phyloP scores from a whole-genome alignment of 1,140 invertebrate genomes.

The Acyrthosiphon pisum region DNA sequence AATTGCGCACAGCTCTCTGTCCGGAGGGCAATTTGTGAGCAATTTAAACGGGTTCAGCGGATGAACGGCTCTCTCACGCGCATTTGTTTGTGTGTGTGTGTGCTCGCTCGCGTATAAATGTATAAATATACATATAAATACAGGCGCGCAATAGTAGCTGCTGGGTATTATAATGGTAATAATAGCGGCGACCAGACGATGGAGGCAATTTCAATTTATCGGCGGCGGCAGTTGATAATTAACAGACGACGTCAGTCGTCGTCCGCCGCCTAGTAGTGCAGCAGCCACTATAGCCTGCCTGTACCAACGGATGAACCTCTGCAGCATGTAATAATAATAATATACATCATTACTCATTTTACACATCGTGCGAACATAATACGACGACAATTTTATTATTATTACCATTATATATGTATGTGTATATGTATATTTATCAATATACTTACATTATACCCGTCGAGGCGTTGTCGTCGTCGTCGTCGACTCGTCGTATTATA shows the following conservation, averaged over 20 bases:
- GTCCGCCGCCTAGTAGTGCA: neutral
- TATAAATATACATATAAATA: slow-evolving; percentile 38
- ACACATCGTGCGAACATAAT: neutral
- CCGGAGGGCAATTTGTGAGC: slow-evolving; percentile 47
- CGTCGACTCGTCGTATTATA: neutral
- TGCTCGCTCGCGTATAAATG: neutral
- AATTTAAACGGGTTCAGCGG: slow-evolving; percentile 46
- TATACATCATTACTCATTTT: slow-evolving; percentile 10
- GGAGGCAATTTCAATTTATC: slow-evolving; percentile 49
- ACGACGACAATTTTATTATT: neutral
- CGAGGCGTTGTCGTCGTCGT: neutral
- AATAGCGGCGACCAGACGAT: slow-evolving; percentile 22
- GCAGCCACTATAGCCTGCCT: neutral
- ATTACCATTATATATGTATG: neutral
- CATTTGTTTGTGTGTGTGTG: neutral
- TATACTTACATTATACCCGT: neutral
- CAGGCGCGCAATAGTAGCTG: slow-evolving; percentile 22
- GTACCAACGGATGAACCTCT: neutral
- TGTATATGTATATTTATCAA: neutral
- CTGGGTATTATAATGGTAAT: slow-evolving; percentile 22
- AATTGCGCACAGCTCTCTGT: slow-evolving; percentile 22
- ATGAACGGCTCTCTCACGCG: slow-evolving; percentile 42
- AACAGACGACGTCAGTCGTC: slow-evolving; percentile 29
- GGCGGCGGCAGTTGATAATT: slow-evolving; percentile 30
- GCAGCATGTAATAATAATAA: neutral